Conservation (phyloP, 2,888 invertebrate genomes). For the Ophion ventricosus region DNA sequence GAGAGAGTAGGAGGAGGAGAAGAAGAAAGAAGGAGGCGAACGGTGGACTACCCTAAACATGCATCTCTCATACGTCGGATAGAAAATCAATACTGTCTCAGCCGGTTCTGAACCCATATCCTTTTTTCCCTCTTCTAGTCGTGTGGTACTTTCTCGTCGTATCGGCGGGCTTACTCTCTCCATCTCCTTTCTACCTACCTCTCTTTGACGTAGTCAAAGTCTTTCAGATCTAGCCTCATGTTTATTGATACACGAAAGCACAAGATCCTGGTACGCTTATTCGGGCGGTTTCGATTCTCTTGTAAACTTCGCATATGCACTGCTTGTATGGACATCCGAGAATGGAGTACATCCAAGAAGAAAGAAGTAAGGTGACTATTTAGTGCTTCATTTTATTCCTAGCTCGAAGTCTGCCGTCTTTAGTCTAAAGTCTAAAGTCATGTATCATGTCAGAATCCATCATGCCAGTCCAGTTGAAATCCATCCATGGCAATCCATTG, state of each 20-base stretch:
- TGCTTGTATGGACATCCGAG: background rate
- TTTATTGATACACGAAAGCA: conserved; percentile 36
- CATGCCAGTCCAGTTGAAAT: background rate
- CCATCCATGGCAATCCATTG: background rate
- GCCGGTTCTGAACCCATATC: conserved; percentile 77
- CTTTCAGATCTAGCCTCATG: conserved; percentile 27
- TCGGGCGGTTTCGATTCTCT: background rate
- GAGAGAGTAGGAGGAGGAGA: background rate
- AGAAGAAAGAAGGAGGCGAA: conserved; percentile 41
- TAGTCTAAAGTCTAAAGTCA: background rate
- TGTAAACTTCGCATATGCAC: background rate
- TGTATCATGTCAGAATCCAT: background rate
- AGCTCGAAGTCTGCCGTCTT: background rate
- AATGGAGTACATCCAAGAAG: background rate
- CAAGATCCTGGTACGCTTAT: background rate
- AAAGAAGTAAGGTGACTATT: background rate
- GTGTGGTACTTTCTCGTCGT: conserved; percentile 44
- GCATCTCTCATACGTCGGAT: conserved; percentile 81
- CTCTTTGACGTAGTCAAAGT: conserved; percentile 41
- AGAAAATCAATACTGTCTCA: conserved; percentile 81
- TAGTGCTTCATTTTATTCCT: background rate
- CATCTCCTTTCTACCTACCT: conserved; percentile 26
- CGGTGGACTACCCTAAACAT: conserved; percentile 76
- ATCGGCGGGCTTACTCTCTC: conserved; percentile 27
- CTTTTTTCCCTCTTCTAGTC: conserved; percentile 68